Evolutionary conservation across 2,113 vertebrate species (phyloP).

Genomic region (Cyprinodon variegatus): DNA sequence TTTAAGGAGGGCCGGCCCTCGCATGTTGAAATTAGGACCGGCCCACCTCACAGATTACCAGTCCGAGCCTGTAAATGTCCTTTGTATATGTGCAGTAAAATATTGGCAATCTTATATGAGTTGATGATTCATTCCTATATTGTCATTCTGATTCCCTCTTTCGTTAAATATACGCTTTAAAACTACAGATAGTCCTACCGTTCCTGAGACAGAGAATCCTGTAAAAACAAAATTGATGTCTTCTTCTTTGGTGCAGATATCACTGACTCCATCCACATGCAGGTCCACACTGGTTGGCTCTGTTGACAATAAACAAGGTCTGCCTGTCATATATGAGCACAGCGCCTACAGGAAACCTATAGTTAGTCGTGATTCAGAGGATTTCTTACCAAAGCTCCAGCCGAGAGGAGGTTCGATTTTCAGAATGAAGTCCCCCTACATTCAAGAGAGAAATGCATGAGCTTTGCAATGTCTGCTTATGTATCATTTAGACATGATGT

Average conservation of each 20-base stretch:
- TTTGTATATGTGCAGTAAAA: not conserved
- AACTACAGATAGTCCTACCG: constrained; percentile 75
- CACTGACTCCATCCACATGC: constrained; percentile 92
- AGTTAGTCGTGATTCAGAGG: not conserved
- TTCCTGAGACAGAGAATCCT: constrained; percentile 93
- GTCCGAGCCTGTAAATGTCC: too few species aligned
- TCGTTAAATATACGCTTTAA: not conserved
- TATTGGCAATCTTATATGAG: too few species aligned
- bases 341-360: not conserved
- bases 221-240: constrained; percentile 99
- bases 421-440: constrained; percentile 96
- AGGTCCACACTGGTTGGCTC: constrained; percentile 94
- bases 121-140: not conserved
- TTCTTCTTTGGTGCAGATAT: constrained; percentile 96
- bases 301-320: constrained; percentile 43
- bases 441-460: not conserved
- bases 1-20: too few species aligned
- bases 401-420: constrained; percentile 97
- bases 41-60: too few species aligned
- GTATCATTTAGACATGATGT: not conserved
- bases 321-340: not conserved
- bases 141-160: not conserved
- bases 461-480: not conserved
- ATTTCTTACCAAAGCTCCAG: constrained; percentile 95
- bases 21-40: too few species aligned